Evolutionary conservation across 2,888 invertebrate species (phyloP).

Genomic region (Agrochola lota): DNA sequence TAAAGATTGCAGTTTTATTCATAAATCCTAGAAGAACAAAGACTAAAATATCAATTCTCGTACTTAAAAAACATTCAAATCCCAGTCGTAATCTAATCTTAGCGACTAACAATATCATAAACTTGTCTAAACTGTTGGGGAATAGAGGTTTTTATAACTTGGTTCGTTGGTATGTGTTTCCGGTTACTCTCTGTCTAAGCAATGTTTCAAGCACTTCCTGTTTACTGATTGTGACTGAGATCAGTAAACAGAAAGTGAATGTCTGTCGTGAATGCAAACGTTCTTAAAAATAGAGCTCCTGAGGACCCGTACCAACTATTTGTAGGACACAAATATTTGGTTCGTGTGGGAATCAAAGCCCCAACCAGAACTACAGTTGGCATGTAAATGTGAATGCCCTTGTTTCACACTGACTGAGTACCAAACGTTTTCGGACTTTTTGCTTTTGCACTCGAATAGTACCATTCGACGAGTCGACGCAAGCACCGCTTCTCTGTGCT

Average conservation of each 20-base stretch:
- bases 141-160: neutral
- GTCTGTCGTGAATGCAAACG: neutral
- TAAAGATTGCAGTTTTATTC: neutral
- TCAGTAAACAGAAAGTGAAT: too few species aligned
- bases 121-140: neutral
- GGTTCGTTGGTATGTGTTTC: neutral
- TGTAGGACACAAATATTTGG: neutral
- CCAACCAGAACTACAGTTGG: neutral
- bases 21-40: neutral
- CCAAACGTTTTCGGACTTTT: neutral
- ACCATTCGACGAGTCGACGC: neutral
- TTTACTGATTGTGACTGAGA: neutral
- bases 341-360: neutral
- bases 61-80: neutral
- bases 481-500: neutral
- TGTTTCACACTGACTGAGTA: neutral
- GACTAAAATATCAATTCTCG: too few species aligned
- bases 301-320: neutral
- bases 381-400: neutral
- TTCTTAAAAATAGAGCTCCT: neutral
- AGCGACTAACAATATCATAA: too few species aligned
- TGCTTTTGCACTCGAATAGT: neutral
- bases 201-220: neutral
- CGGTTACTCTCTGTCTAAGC: neutral
- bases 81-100: neutral